Evolutionary conservation across 2,113 vertebrate genomes (phyloP), one percentile per base, ranked within the genome.

Genomic region (Clupea harengus): DNA sequence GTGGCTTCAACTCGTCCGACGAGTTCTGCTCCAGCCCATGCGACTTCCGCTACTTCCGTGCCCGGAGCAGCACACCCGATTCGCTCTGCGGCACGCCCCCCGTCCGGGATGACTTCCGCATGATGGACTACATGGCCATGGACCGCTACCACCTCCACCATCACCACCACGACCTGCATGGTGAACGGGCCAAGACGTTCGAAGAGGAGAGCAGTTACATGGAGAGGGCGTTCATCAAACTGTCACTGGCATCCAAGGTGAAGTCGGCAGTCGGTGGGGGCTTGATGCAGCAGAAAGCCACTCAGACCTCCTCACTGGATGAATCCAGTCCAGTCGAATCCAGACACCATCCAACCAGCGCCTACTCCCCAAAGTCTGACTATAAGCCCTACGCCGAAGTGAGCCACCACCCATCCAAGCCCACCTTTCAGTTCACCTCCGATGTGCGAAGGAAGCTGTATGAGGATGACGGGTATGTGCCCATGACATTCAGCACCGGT

Each of bases 331-430:
- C 93, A 67, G 95, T 95, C 86, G 91, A 94, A 0, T 93, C 95
- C 54, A 95, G 95, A 67, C 96, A 96, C 82, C 96, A 95, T 87
- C 92, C 95, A 0, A 91, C 94, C 80, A 93, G 95, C 0, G 95
- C 95, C 44, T 98, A 97, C 4, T 96, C 97, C 11, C 96, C 96
- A 91, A 92, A 95, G 25, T 93, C 96, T 75, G 95, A 98, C 45
- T 98, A 97, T 0, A 97, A 99, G 92, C 97, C 99, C 91, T 99
- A 99, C 0, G 97, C 97, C 0, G 97, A 99, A 60, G 87, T 90
- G 85, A 32, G 72, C 72, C 89, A 90, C 87, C 88, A 90, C 85
- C 84, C 89, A 75, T 87, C 87, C 86, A 89, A 86, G 83, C 88
- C 88, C 85, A 81, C 72, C 81, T 87, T 87, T 18, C 72, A 78